These are phyloP conservation scores for Hyposoter dolosus DNA, from an alignment of 2,888 invertebrate species.

Conservation along the genomic window DNA sequence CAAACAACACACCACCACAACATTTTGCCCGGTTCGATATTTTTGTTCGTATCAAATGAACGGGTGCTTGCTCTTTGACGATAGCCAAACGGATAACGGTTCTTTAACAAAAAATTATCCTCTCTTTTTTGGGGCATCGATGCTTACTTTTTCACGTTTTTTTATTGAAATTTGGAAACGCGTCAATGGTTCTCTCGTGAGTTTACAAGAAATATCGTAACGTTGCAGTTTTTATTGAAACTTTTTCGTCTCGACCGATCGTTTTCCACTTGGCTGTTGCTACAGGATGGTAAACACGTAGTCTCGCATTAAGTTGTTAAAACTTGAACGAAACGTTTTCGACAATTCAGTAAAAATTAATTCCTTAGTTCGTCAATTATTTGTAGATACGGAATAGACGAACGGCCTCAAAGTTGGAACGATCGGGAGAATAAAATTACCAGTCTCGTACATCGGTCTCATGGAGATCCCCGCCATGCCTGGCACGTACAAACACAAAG, in stretches of 20 bases:
- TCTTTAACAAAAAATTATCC: background rate
- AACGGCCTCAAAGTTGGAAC: slow-evolving; percentile 30
- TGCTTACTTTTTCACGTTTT: background rate
- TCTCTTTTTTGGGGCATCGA: background rate
- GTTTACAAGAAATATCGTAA: background rate
- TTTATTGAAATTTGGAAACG: background rate
- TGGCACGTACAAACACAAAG: background rate
- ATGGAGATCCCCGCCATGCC: background rate
- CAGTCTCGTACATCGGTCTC: slow-evolving; percentile 22
- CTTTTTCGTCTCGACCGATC: background rate
- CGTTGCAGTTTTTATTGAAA: background rate
- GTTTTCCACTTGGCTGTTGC: too few species aligned
- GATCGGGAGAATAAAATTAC: slow-evolving; percentile 39
- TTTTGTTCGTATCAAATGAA: slow-evolving; percentile 14
- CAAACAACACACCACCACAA: background rate
- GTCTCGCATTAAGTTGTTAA: background rate
- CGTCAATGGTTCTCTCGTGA: background rate
- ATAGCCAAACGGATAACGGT: slow-evolving; percentile 21
- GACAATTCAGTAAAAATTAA: too few species aligned
- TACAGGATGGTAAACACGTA: too few species aligned
- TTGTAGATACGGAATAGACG: background rate
- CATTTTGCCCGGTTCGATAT: background rate
- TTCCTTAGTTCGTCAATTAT: background rate
- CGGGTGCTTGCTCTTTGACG: slow-evolving; percentile 22
- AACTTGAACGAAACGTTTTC: slow-evolving; percentile 13